Conservation (phyloP, 2,888 invertebrate genomes). For the Dione vanillae region DNA sequence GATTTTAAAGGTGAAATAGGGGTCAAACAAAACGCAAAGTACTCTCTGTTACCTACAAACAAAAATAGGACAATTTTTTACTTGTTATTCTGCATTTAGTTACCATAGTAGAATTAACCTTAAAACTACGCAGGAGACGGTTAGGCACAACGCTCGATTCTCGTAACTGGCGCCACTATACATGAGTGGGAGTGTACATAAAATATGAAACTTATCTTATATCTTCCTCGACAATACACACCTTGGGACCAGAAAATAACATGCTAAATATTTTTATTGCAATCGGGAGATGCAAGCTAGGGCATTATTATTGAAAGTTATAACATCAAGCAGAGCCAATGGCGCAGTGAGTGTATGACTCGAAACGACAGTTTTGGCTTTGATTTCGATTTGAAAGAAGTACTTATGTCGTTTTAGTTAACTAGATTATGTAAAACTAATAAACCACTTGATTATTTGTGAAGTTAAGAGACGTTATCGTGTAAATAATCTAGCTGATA, state of each 20-base stretch:
- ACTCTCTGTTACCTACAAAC: neutral
- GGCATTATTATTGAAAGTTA: neutral
- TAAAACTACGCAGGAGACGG: neutral
- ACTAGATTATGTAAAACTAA: no score
- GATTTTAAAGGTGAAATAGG: no score
- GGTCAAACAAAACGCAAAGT: no score
- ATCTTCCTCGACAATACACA: slow-evolving; percentile 15
- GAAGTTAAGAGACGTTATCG: no score
- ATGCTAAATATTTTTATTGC: slow-evolving; percentile 15
- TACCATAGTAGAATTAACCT: neutral
- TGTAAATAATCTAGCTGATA: no score
- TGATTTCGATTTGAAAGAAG: neutral
- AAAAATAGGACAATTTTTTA: neutral
- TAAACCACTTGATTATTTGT: no score
- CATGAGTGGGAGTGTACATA: slow-evolving; percentile 17
- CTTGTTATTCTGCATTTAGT: neutral
- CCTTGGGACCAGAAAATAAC: slow-evolving; percentile 21
- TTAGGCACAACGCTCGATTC: neutral
- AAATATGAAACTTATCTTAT: slow-evolving; percentile 22
- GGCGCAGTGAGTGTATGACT: neutral
- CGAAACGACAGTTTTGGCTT: neutral
- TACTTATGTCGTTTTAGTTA: no score
- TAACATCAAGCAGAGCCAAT: neutral
- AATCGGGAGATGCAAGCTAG: neutral
- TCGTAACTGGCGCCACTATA: neutral